phyloP scores from a whole-genome alignment of 2,888 invertebrate species.

The Athripsodes cinereus region DNA sequence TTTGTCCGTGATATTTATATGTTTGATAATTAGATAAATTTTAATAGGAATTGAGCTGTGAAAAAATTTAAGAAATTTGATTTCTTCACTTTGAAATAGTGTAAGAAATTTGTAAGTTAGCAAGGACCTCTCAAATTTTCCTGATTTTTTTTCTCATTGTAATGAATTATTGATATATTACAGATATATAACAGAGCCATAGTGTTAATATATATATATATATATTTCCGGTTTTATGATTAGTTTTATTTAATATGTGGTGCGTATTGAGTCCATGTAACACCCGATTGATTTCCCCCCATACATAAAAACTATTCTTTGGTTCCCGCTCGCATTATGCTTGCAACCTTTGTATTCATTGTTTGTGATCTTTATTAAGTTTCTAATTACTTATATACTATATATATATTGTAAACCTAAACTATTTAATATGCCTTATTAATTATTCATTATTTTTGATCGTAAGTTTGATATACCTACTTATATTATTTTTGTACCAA shows the following conservation, averaged over 20 bases:
- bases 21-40: too few species aligned
- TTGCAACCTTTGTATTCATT: slow-evolving; percentile 28
- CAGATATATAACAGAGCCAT: too few species aligned
- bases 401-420: background rate
- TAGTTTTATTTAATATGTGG: background rate
- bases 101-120: slow-evolving; percentile 32
- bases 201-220: background rate
- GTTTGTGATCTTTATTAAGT: background rate
- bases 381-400: background rate
- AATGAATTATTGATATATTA: too few species aligned
- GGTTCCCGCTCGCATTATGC: slow-evolving; percentile 39
- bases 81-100: slow-evolving; percentile 1
- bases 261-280: too few species aligned
- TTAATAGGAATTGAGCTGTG: too few species aligned
- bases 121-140: slow-evolving; percentile 79
- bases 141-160: slow-evolving; percentile 35
- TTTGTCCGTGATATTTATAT: too few species aligned
- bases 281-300: too few species aligned
- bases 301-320: slow-evolving; percentile 31
- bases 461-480: slow-evolving; percentile 29
- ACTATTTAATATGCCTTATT: background rate
- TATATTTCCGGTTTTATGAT: background rate
- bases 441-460: slow-evolving; percentile 26
- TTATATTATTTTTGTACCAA: slow-evolving; percentile 28
- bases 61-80: background rate